A percentile compares a stretch with the other conserved stretches of the same genome.
These are phyloP conservation scores for Anthoptus insignis DNA, from an alignment of 2,888 invertebrate genomes.

Conservation along the genomic window DNA sequence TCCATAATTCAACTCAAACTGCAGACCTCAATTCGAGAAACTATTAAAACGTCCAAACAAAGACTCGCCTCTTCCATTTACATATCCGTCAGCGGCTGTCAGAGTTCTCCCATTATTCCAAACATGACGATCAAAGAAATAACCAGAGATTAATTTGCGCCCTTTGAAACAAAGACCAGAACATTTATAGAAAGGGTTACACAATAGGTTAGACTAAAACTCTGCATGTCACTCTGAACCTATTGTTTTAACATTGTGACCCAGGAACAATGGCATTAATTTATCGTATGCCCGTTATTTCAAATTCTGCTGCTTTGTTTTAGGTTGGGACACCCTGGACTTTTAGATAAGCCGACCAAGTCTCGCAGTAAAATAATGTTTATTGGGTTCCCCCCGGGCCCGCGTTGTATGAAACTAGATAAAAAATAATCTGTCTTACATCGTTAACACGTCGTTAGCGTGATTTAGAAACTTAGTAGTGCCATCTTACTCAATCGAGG, in stretches of 20 bases:
- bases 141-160: constrained; percentile 84
- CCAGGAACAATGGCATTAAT: constrained; percentile 77
- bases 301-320: constrained; percentile 48
- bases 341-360: constrained; percentile 15
- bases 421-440: too few relatives aligned
- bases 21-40: constrained; percentile 36
- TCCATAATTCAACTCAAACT: constrained; percentile 16
- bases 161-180: constrained; percentile 67
- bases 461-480: too few relatives aligned
- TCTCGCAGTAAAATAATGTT: too few relatives aligned
- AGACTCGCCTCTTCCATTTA: constrained; percentile 53
- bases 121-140: constrained; percentile 81
- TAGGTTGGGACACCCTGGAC: constrained; percentile 18
- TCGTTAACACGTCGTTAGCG: too few relatives aligned
- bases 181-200: constrained; percentile 70
- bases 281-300: constrained; percentile 63
- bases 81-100: constrained; percentile 78
- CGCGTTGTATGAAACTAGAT: too few relatives aligned
- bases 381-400: too few relatives aligned
- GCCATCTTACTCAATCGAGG: too few relatives aligned
- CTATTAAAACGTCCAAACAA: constrained; percentile 36
- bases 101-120: constrained; percentile 68
- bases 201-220: constrained; percentile 82
- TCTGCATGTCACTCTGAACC: constrained; percentile 83
- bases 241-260: constrained; percentile 78